These are phyloP conservation scores for Amphipoea lucens DNA, from an alignment of 2,888 invertebrate species.

Conservation along the genomic window DNA sequence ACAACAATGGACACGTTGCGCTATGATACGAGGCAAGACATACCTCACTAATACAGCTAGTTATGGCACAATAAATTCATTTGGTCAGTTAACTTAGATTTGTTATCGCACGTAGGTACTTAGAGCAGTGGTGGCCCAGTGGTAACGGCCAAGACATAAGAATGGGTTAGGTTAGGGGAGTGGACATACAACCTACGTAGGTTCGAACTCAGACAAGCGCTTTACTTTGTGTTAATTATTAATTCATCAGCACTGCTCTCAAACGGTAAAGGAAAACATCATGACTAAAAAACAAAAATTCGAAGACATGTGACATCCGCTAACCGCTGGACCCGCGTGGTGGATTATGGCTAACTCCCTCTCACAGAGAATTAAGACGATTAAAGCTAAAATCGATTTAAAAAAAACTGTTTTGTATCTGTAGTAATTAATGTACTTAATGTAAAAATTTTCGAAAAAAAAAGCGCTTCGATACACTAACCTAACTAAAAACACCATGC, in stretches of 20 bases:
- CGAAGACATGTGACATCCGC: not conserved
- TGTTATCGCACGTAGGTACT: slow-evolving; percentile 72
- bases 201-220: not conserved
- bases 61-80: slow-evolving; percentile 88
- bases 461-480: too few relatives aligned
- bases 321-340: not conserved
- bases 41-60: slow-evolving; percentile 86
- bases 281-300: not conserved
- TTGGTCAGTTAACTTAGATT: slow-evolving; percentile 87
- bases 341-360: not conserved
- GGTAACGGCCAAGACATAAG: too few relatives aligned
- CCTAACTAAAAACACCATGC: too few relatives aligned
- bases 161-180: too few relatives aligned
- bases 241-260: not conserved
- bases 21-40: slow-evolving; percentile 68
- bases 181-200: too few relatives aligned
- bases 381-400: too few relatives aligned
- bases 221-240: not conserved
- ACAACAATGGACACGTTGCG: slow-evolving; percentile 73
- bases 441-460: too few relatives aligned
- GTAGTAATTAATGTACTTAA: too few relatives aligned
- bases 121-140: not conserved
- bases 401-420: too few relatives aligned
- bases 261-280: not conserved
- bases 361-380: not conserved